Evolutionary conservation across 2,888 invertebrate species (phyloP), one percentile per base, ranked within the genome.

Genomic region (Erebia palarica): DNA sequence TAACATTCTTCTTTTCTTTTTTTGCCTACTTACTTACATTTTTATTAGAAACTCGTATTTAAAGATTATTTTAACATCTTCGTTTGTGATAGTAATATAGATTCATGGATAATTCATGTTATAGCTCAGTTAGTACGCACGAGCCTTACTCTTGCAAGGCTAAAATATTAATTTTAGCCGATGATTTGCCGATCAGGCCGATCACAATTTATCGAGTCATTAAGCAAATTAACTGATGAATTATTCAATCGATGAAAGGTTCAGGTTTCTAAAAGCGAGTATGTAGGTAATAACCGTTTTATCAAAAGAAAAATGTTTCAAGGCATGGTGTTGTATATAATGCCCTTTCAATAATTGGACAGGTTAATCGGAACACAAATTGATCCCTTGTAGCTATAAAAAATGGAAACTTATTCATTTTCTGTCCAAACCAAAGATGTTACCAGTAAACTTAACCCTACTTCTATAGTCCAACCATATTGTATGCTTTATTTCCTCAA

Each of bases 321-420:
- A 53, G 53, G 16, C 53, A 53, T 53, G 53, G 53, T n/a, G 8
- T n/a, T 53, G 53, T 53, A 9, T 16, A 53, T 53, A 16, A 53
- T 16, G 53, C 53, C 9, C 16, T 53, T 53, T 53, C n/a, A 53
- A 53, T 7, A 53, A 16, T 51, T 51, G 14, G 16, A 53, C n/a
- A 53, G 53, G 16, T 53, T 53, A 53, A 53, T 53, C 53, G 53
- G 53, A 53, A 53, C 16, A 53, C n/a, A 53, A 53, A 53, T 53
- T 53, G 7, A 53, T 53, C n/a, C 16, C 8, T 14, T 8, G n/a
- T n/a, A 1, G n/a, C 8, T n/a, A 27, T 27, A 27, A 27, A 27
- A 27, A 27, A 27, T 3, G 27, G 27, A 27, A 27, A 27, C 27
- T 27, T 4, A 27, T 27, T 0, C 27, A 27, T 27, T 27, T 27